Evolutionary conservation across 2,113 vertebrate genomes (phyloP).

Genomic region (Aphyosemion australe): DNA sequence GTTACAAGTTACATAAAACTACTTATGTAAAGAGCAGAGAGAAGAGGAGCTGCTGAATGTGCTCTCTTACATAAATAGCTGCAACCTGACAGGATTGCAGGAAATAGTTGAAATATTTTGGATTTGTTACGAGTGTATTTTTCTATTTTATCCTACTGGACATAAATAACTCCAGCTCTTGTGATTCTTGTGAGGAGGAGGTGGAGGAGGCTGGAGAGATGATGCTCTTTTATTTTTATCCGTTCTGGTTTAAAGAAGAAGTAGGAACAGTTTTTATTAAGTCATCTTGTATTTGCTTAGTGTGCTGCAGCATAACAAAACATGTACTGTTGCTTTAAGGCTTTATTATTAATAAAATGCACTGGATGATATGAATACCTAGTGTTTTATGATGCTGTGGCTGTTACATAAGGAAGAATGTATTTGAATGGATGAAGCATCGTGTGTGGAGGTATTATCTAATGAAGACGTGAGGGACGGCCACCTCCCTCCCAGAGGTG

Average conservation of each 20-base stretch:
- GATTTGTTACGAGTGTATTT: conserved; percentile 9
- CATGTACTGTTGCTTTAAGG: too few species aligned
- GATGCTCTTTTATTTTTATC: neutral
- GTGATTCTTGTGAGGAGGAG: conserved; percentile 1
- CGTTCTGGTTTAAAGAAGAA: neutral
- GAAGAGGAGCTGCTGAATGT: conserved; percentile 23
- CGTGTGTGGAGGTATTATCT: neutral
- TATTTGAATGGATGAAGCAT: conserved; percentile 4
- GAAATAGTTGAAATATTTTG: conserved; percentile 22
- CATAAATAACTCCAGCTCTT: conserved; percentile 1
- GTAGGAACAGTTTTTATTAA: neutral
- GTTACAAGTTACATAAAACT: conserved; percentile 39
- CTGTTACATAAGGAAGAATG: conserved; percentile 15
- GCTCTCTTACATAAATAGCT: conserved; percentile 47
- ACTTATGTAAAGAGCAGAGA: conserved; percentile 56
- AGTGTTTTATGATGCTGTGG: neutral
- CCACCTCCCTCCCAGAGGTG: neutral
- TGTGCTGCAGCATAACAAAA: too few species aligned
- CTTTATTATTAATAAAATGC: too few species aligned
- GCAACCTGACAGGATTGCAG: conserved; percentile 17
- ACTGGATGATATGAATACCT: neutral
- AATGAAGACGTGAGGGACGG: neutral
- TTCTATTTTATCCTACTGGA: neutral
- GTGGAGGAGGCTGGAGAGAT: neutral
- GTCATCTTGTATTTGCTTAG: too few species aligned